Evolutionary conservation across 2,113 vertebrate genomes (phyloP).

Genomic region (Dasypus novemcinctus): DNA sequence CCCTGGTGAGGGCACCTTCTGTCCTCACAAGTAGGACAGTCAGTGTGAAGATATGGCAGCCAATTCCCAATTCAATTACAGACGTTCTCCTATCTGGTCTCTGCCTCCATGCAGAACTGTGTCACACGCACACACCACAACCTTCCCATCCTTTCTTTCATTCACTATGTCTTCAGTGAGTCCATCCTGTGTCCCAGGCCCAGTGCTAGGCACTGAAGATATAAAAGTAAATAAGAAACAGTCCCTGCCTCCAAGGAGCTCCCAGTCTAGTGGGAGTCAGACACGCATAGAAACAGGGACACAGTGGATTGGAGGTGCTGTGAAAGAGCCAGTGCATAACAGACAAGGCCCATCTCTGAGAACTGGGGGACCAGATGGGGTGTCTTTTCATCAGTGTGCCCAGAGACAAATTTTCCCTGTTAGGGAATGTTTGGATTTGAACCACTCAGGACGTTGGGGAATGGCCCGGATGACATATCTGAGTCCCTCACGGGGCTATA

Average conservation of each 20-base stretch:
- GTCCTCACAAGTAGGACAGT: not conserved
- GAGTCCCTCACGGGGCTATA: not conserved
- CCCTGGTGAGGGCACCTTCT: not conserved
- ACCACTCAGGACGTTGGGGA: not conserved
- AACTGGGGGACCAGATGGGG: not conserved
- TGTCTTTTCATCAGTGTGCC: not conserved
- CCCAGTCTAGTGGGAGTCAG: not conserved
- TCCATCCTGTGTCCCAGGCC: not conserved
- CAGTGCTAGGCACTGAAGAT: not conserved
- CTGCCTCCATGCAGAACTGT: not conserved
- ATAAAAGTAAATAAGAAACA: not conserved
- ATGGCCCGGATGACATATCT: not conserved
- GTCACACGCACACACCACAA: too few species aligned
- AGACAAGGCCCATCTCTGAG: not conserved
- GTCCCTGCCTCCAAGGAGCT: not conserved
- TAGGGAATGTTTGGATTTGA: not conserved
- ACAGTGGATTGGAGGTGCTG: not conserved
- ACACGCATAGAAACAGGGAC: not conserved
- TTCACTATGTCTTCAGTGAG: not conserved
- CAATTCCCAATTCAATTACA: not conserved
- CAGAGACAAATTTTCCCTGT: not conserved
- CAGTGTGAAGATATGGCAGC: not conserved
- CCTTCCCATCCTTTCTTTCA: not conserved
- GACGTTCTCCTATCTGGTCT: not conserved
- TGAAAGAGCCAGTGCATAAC: not conserved